Conservation (phyloP, 1,140 invertebrate species). For the Gryon sp. region DNA sequence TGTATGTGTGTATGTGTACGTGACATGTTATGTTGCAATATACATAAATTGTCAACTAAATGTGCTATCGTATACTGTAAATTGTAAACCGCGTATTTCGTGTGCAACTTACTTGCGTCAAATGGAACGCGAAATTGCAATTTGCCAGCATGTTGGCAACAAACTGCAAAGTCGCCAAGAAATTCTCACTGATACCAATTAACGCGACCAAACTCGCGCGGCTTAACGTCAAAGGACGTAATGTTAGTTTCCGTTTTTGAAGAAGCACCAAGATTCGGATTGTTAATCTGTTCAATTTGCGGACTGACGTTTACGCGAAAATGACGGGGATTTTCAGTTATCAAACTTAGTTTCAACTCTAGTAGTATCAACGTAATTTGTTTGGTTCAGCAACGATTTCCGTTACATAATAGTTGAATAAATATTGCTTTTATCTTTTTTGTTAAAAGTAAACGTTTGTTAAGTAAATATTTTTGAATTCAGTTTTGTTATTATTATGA, state of each 20-base stretch:
- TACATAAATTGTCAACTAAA: slow-evolving; percentile 47
- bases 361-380: background rate
- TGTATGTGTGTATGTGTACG: too few species aligned
- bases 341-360: background rate
- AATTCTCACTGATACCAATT: slow-evolving; percentile 51
- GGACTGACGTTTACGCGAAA: slow-evolving; percentile 3
- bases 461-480: too few species aligned
- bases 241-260: slow-evolving; percentile 27
- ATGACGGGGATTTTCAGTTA: slow-evolving; percentile 2
- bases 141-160: slow-evolving; percentile 31
- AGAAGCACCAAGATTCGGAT: background rate
- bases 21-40: background rate
- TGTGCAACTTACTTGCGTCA: slow-evolving; percentile 29
- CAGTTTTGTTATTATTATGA: too few species aligned
- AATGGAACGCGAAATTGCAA: slow-evolving; percentile 51
- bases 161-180: slow-evolving; percentile 20
- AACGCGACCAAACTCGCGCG: slow-evolving; percentile 34
- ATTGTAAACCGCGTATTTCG: slow-evolving; percentile 33
- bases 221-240: slow-evolving; percentile 16
- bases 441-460: too few species aligned
- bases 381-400: too few species aligned
- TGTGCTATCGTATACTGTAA: slow-evolving; percentile 23
- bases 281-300: slow-evolving; percentile 40
- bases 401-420: too few species aligned
- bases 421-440: too few species aligned